Percentiles rank a stretch among this genome's conserved stretches.
phyloP scores from a whole-genome alignment of 2,888 invertebrate genomes.

The Eupelmus urozonus region DNA sequence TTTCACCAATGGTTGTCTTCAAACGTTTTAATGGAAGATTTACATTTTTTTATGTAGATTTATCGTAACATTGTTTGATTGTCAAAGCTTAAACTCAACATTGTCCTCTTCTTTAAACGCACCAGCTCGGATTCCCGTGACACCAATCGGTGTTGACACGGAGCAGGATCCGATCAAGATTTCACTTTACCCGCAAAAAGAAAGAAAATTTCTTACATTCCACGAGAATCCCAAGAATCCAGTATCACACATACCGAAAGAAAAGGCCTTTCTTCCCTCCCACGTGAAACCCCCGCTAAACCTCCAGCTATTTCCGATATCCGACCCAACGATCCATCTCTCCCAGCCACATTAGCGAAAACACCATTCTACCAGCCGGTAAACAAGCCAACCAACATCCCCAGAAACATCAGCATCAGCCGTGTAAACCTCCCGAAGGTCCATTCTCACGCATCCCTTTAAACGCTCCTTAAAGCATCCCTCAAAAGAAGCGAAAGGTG shows the following conservation, averaged over 20 bases:
- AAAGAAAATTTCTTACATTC: constrained; percentile 15
- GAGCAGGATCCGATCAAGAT: background rate
- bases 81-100: too few species aligned
- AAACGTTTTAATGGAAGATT: too few species aligned
- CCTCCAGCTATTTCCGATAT: background rate
- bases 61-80: too few species aligned
- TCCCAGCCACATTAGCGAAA: background rate
- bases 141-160: background rate
- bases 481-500: background rate
- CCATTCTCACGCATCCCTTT: constrained; percentile 45
- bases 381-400: too few species aligned
- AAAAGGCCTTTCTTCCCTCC: constrained; percentile 15
- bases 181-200: background rate
- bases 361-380: background rate
- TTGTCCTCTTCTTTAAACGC: too few species aligned
- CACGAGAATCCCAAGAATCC: too few species aligned
- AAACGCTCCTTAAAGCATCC: constrained; percentile 12
- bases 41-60: too few species aligned
- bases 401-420: background rate
- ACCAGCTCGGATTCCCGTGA: too few species aligned
- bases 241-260: background rate
- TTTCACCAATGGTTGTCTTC: too few species aligned
- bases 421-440: constrained; percentile 34
- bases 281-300: background rate
- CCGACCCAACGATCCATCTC: constrained; percentile 8